Conservation (phyloP, 1,140 invertebrate genomes). For the Ceratoteleas bidentatus region DNA sequence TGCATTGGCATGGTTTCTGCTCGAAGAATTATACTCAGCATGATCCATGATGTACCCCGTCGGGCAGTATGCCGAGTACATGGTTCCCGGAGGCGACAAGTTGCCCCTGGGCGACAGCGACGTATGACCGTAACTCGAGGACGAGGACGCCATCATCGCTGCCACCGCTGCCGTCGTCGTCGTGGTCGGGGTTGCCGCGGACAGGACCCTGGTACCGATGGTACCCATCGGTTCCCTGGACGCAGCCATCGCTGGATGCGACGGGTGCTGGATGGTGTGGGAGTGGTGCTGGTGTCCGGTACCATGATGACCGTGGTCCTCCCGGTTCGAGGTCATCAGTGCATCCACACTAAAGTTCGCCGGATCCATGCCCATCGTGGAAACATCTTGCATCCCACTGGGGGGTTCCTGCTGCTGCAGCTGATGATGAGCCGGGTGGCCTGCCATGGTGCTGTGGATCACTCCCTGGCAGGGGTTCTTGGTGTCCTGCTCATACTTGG, state of each 20-base stretch:
- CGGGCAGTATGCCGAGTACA: conserved; percentile 81
- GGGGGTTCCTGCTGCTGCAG: conserved; percentile 68
- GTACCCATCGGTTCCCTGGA: conserved; percentile 80
- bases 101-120: conserved; percentile 79
- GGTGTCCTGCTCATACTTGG: conserved; percentile 78
- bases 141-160: conserved; percentile 82
- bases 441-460: conserved; percentile 73
- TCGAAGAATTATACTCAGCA: conserved; percentile 74
- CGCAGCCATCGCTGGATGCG: conserved; percentile 81
- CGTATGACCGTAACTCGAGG: conserved; percentile 82
- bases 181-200: conserved; percentile 69
- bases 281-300: conserved; percentile 77
- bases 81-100: conserved; percentile 81
- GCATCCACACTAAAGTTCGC: conserved; percentile 82
- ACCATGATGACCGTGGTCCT: conserved; percentile 81
- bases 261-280: conserved; percentile 81
- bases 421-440: conserved; percentile 75
- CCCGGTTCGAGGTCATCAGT: conserved; percentile 80
- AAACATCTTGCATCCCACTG: conserved; percentile 77
- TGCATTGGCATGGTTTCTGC: conserved; percentile 72
- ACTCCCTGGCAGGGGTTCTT: conserved; percentile 72
- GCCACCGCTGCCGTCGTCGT: conserved; percentile 75
- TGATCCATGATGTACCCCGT: conserved; percentile 81
- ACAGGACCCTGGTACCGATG: conserved; percentile 77
- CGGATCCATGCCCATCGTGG: conserved; percentile 80